phyloP scores from a whole-genome alignment of 2,888 invertebrate genomes.

The Thumatha senex region DNA sequence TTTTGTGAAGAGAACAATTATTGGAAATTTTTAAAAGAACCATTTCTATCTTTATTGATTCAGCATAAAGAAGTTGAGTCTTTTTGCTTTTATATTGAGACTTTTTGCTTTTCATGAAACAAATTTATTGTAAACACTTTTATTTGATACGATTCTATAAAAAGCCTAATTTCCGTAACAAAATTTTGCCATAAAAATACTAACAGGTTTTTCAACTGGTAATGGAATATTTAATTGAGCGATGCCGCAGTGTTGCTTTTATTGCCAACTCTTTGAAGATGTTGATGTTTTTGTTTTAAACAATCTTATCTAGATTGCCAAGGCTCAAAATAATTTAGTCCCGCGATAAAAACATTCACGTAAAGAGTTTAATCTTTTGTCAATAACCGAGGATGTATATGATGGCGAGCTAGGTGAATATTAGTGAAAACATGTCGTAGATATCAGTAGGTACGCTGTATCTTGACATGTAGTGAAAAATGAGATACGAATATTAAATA shows the following conservation, averaged over 20 bases:
- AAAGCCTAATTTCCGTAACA: too few relatives aligned
- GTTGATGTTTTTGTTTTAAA: constrained; percentile 5
- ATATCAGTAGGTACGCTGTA: constrained; percentile 30
- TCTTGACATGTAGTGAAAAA: constrained; percentile 25
- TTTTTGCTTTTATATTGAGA: too few relatives aligned
- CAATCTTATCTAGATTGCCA: constrained; percentile 31
- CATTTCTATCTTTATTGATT: too few relatives aligned
- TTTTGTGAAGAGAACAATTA: too few relatives aligned
- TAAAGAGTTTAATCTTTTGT: constrained; percentile 67
- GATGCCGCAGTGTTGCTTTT: background rate
- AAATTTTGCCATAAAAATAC: too few relatives aligned
- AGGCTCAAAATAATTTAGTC: constrained; percentile 47
- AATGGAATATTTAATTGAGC: background rate
- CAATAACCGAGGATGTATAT: constrained; percentile 62
- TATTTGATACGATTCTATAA: too few relatives aligned
- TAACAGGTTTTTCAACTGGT: too few relatives aligned
- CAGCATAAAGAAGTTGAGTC: too few relatives aligned
- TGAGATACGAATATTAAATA: constrained; percentile 24
- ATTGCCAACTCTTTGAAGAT: background rate
- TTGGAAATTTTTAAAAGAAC: too few relatives aligned
- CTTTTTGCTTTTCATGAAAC: too few relatives aligned
- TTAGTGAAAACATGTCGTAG: constrained; percentile 49
- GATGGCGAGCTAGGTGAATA: constrained; percentile 50
- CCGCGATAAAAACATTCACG: constrained; percentile 61
- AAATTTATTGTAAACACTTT: too few relatives aligned